These are phyloP conservation scores for Paragorgia papillata DNA, from an alignment of 92 coral and sea anemone genomes.

Conservation along the genomic window DNA sequence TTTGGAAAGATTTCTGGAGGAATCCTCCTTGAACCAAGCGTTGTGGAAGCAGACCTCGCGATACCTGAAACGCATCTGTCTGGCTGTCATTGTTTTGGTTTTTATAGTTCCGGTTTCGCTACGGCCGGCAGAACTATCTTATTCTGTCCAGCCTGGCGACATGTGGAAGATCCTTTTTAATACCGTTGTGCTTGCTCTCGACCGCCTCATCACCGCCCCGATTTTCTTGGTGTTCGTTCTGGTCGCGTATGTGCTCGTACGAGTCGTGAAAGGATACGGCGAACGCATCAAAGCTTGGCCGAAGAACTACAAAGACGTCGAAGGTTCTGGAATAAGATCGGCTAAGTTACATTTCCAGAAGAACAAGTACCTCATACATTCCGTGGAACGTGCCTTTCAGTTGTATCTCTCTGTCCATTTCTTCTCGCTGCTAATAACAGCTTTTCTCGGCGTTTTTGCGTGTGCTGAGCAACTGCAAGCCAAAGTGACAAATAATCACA, in stretches of 20 bases:
- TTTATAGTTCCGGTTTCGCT: slow-evolving; percentile 6
- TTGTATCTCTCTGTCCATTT: slow-evolving; percentile 33
- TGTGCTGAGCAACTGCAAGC: slow-evolving; percentile 30
- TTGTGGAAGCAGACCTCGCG: slow-evolving; percentile 38
- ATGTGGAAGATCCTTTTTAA: slow-evolving; percentile 9
- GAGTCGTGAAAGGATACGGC: slow-evolving; percentile 41
- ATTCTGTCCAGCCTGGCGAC: slow-evolving; percentile 21
- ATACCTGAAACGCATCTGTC: slow-evolving; percentile 25
- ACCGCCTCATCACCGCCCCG: slow-evolving; percentile 35
- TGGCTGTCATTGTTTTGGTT: slow-evolving; percentile 9
- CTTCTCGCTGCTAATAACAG: slow-evolving; percentile 17
- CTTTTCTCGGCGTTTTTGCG: slow-evolving; percentile 39
- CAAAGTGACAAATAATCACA: background rate
- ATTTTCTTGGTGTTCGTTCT: slow-evolving; percentile 34
- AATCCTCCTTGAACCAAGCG: slow-evolving; percentile 13
- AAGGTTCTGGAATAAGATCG: slow-evolving; percentile 29
- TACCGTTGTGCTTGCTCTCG: slow-evolving; percentile 18
- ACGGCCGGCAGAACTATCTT: slow-evolving; percentile 23
- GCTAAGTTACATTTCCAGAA: slow-evolving; percentile 15
- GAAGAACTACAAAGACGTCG: slow-evolving; percentile 12
- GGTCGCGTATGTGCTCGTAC: slow-evolving; percentile 33
- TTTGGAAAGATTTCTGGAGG: slow-evolving; percentile 31
- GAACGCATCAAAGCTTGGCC: slow-evolving; percentile 32
- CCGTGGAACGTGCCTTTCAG: slow-evolving; percentile 27
- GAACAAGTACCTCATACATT: slow-evolving; percentile 16